phyloP scores from a whole-genome alignment of 2,888 invertebrate genomes.

The Lottia scabra region DNA sequence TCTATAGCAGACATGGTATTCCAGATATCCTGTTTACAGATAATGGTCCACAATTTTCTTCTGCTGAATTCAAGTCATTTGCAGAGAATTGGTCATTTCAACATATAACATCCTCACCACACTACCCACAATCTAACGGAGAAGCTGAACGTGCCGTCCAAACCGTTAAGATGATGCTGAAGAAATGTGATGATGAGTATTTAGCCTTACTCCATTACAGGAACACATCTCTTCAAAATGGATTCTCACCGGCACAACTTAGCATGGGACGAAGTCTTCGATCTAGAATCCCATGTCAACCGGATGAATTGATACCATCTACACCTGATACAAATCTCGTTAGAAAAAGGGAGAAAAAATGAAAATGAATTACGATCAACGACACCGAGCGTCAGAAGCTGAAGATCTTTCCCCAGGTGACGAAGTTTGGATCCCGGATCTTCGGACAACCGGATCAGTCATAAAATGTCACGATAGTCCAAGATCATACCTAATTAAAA shows the following conservation, averaged over 20 bases:
- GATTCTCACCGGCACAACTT: slow-evolving; percentile 26
- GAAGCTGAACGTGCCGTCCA: slow-evolving; percentile 24
- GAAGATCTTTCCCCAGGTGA: neutral
- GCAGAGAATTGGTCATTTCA: too few relatives aligned
- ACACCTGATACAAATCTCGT: neutral
- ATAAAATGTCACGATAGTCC: neutral
- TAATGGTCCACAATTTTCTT: too few relatives aligned
- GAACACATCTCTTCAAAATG: slow-evolving; percentile 24
- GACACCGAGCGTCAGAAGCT: too few relatives aligned
- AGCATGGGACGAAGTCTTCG: slow-evolving; percentile 20
- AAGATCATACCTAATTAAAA: too few relatives aligned
- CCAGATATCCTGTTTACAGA: neutral
- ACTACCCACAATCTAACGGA: slow-evolving; percentile 18
- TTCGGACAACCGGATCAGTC: neutral
- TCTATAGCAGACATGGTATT: too few relatives aligned
- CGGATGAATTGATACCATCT: neutral
- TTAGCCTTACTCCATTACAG: slow-evolving; percentile 25
- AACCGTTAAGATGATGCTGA: slow-evolving; percentile 25
- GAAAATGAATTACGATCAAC: too few relatives aligned
- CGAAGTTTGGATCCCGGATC: neutral
- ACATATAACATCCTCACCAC: too few relatives aligned
- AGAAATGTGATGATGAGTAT: slow-evolving; percentile 22
- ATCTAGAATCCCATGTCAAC: slow-evolving; percentile 3
- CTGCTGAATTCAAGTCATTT: neutral
- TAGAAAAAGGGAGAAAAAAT: neutral